phyloP scores from a whole-genome alignment of 2,888 invertebrate species.

The Eustalomyia histrio region DNA sequence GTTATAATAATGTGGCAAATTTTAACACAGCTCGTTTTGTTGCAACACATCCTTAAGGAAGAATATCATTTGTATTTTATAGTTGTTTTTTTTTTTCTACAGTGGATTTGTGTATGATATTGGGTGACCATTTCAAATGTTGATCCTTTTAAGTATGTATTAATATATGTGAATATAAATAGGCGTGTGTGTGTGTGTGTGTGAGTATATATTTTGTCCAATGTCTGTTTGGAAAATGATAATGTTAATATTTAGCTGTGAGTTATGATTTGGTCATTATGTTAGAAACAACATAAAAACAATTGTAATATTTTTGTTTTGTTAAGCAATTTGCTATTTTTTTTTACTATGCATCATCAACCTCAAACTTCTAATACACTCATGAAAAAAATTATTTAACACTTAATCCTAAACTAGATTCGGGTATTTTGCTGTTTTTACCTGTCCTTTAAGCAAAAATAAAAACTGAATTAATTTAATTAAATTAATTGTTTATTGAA shows the following conservation, averaged over 20 bases:
- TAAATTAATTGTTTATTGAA: too few relatives aligned
- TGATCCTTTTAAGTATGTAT: constrained; percentile 35
- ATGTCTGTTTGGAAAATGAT: constrained; percentile 70
- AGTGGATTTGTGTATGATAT: constrained; percentile 71
- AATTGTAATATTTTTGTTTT: constrained; percentile 52
- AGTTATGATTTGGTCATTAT: constrained; percentile 65
- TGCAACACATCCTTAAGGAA: neutral
- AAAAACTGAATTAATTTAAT: too few relatives aligned
- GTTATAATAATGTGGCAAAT: constrained; percentile 65
- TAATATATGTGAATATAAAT: neutral
- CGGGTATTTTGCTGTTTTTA: too few relatives aligned
- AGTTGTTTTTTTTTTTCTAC: constrained; percentile 67
- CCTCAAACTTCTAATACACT: neutral
- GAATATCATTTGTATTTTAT: constrained; percentile 44
- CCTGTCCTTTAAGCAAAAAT: too few relatives aligned
- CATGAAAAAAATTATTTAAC: neutral
- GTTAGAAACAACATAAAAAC: constrained; percentile 37
- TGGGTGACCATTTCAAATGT: constrained; percentile 55
- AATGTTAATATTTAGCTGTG: constrained; percentile 71
- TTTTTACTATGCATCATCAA: constrained; percentile 7
- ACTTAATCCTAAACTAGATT: too few relatives aligned
- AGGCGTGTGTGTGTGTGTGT: neutral
- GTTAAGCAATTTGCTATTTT: constrained; percentile 23
- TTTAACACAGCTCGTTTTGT: constrained; percentile 51
- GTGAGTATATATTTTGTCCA: too few relatives aligned